Conservation (phyloP, 2,888 invertebrate genomes). For the Diarsia brunnea region DNA sequence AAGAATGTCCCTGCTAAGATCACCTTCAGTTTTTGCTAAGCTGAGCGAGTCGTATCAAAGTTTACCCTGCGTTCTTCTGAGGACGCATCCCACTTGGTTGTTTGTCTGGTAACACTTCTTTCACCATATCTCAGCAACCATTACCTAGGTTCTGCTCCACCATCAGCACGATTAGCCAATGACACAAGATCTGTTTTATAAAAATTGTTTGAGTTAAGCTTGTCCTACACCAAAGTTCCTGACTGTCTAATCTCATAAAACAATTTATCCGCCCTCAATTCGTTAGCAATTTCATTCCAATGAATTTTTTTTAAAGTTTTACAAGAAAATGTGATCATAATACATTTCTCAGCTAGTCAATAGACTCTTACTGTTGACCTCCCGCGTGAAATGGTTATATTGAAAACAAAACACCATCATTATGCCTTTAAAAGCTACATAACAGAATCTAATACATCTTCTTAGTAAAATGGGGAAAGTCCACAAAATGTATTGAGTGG, state of each 20-base stretch:
- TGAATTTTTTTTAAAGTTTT: not conserved
- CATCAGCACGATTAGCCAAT: not conserved
- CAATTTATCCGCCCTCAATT: too few species aligned
- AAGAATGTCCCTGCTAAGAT: not conserved
- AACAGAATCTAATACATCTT: constrained; percentile 14
- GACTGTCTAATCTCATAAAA: not conserved
- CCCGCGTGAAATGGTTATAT: not conserved
- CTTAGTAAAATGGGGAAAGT: constrained; percentile 55
- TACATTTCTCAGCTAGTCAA: constrained; percentile 2
- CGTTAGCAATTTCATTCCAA: not conserved
- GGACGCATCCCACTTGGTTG: not conserved
- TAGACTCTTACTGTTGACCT: constrained; percentile 23
- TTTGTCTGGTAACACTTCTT: not conserved
- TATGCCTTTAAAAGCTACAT: constrained; percentile 10
- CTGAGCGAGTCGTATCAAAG: not conserved
- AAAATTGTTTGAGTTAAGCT: not conserved
- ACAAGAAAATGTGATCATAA: not conserved
- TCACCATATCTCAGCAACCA: not conserved
- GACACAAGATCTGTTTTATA: not conserved
- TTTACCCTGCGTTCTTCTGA: not conserved
- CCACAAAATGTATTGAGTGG: constrained; percentile 30
- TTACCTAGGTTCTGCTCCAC: not conserved
- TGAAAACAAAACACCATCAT: constrained; percentile 28
- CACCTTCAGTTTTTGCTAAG: not conserved
- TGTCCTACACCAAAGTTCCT: not conserved